Percentiles rank a stretch among this genome's conserved stretches.
Evolutionary conservation across 2,888 invertebrate genomes (phyloP).

Genomic region (Phengaris alcon): DNA sequence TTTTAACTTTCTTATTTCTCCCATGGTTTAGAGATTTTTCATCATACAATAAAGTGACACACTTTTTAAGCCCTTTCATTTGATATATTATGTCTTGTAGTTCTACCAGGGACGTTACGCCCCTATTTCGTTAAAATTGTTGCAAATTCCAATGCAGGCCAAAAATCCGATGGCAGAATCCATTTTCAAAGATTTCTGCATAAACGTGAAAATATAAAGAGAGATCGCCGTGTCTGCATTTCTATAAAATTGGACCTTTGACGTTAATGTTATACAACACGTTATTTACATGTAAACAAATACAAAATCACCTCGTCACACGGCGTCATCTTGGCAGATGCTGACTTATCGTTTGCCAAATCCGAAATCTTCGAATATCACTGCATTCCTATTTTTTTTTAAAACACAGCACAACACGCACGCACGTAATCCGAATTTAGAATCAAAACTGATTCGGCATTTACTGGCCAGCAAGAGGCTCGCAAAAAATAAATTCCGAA

Average conservation of each 20-base stretch:
- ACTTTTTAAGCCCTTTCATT: no score
- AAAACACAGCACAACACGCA: constrained; percentile 36
- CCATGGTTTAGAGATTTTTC: no score
- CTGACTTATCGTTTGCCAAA: constrained; percentile 51
- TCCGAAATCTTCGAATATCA: constrained; percentile 46
- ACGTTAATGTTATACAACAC: not conserved
- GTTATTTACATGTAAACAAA: constrained; percentile 42
- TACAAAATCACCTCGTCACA: constrained; percentile 47
- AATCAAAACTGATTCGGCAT: not conserved
- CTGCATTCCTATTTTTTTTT: constrained; percentile 46
- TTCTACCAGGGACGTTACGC: no score
- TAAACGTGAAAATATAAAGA: not conserved
- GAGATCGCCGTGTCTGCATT: not conserved
- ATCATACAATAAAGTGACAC: no score
- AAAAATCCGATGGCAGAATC: not conserved
- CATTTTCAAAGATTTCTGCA: not conserved
- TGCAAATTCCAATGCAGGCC: not conserved
- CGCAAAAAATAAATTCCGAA: constrained; percentile 2
- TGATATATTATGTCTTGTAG: no score
- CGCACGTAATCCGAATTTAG: constrained; percentile 33
- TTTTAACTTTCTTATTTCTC: no score
- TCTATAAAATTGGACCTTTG: not conserved
- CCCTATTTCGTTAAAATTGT: not conserved
- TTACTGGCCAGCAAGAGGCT: not conserved
- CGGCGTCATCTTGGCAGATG: constrained; percentile 61